Base-by-base conservation (phyloP, 2,113 vertebrate species). In the Datnioides undecimradiatus region DNA sequence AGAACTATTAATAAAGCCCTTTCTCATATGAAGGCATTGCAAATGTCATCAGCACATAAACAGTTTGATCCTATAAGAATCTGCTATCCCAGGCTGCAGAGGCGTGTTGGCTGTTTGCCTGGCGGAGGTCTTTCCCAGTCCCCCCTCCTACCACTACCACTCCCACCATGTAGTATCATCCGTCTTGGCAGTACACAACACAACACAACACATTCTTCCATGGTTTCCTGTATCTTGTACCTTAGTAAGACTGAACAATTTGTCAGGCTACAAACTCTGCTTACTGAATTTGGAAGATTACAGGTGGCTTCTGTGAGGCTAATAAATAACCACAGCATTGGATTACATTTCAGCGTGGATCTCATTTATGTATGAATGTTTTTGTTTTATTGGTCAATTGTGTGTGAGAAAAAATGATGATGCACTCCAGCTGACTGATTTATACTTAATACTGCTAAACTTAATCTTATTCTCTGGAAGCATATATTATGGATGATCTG, bases 41-140 rank as follows among this genome's bases (percentile, higher is more conserved):
- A 70, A 19, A 65, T 66, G 27, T 65, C 21, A 57, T 43, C 21
- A 85, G 43, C 29, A 54, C 40, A 69, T 70, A 64, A 84, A 85
- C 69, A 81, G 46, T 67, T 80, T 59, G 25, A 49, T 64, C 33
- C 60, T 62, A 5, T 27, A 55, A 59, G 23, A n/a, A 23, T 59
- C 19, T 77, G 21, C 12, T 45, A 46, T 67, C 34, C 8, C 19
- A 40, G 16, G 46, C 25, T n/a, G 4, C 36, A 19, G 25, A 21
- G 19, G 19, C 2, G 16, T 59, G 23, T 70, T 76, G 63, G 72
- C 46, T 57, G 23, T 62, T 36, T 51, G 31, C 51, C 62, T 12
- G 3, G 14, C 10, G 13, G n/a, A 41, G n/a, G 68, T 55, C 59
- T 85, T 52, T 46, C 66, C 71, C 46, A 34, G 2, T 3, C n/a